Conservation (phyloP, 2,113 vertebrate genomes). For the Serilophus lunatus region DNA sequence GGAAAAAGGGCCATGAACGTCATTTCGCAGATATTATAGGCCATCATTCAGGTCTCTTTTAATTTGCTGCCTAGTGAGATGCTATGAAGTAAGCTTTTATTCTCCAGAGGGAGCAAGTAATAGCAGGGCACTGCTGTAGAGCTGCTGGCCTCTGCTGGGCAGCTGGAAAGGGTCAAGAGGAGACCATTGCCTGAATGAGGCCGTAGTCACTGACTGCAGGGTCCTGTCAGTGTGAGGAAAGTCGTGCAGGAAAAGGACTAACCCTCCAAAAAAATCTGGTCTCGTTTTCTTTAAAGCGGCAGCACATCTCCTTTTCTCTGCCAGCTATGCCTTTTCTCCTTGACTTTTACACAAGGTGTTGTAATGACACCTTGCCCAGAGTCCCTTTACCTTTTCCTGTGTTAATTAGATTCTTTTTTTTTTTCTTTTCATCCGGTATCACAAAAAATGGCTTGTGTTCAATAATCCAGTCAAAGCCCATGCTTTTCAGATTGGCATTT, state of each 20-base stretch:
- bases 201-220: background rate
- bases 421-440: background rate
- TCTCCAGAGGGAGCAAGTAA: background rate
- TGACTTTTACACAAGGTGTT: background rate
- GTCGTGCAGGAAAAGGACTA: background rate
- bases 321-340: background rate
- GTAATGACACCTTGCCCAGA: background rate
- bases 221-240: background rate
- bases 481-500: background rate
- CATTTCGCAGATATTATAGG: background rate
- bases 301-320: background rate
- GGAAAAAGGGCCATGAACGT: background rate
- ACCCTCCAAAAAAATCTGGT: background rate
- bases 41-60: background rate
- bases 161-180: background rate
- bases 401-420: background rate
- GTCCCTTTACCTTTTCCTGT: background rate
- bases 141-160: background rate
- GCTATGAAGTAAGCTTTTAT: background rate
- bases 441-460: background rate
- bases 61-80: background rate
- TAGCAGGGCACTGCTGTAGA: background rate
- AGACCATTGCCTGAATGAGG: rapidly evolving
- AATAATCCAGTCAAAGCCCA: background rate
- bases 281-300: background rate